Base-by-base conservation (phyloP, 2,113 vertebrate genomes). In the Platichthys stellatus region DNA sequence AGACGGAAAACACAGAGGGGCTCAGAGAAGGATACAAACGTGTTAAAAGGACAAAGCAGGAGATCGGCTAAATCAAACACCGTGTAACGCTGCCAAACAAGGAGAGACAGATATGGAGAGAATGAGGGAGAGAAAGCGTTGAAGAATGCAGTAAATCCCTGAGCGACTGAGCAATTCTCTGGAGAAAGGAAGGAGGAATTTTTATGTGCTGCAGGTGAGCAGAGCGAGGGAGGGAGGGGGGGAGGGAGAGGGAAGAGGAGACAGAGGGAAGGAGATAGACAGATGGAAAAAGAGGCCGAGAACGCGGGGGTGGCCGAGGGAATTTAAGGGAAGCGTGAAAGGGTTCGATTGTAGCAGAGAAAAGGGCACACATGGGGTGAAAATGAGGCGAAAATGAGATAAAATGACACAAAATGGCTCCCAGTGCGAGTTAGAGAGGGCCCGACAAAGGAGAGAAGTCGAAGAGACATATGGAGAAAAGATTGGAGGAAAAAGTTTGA, bases 171-270 rank as follows among this genome's bases (percentile, higher is more conserved):
- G 77, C 88, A 89, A 93, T 93, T 82, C 93, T 94, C 92, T 93
- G 91, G 93, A 95, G 94, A 88, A 90, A 92, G 91, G 91, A 92
- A 93, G 89, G 87, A 94, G 92, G 93, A 95, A 94, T 95, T 95
- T 95, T 95, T 95, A 95, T 95, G 94, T 95, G 93, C 94, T 95
- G 94, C 94, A 95, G 94, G 94, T 95, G 94, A 95, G 91, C 90
- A 85, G 88, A 90, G 83, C 87, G 85, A 80, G 84, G 86, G 90
- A 85, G 69, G 82, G 87, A 85, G 6, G 88, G 80, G 80, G 85
- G 86, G 90, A 84, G 69, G 80, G 89, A 86, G 81, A 82, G 74
- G 80, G 76, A 69, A 57, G 81, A 69, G 38, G 66, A 67, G 67
- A 71, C 59, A 14, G 57, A 66, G 66, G 73, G 81, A 87, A 72